phyloP scores from a whole-genome alignment of 2,888 invertebrate genomes.

The Sarcophaga variegata region DNA sequence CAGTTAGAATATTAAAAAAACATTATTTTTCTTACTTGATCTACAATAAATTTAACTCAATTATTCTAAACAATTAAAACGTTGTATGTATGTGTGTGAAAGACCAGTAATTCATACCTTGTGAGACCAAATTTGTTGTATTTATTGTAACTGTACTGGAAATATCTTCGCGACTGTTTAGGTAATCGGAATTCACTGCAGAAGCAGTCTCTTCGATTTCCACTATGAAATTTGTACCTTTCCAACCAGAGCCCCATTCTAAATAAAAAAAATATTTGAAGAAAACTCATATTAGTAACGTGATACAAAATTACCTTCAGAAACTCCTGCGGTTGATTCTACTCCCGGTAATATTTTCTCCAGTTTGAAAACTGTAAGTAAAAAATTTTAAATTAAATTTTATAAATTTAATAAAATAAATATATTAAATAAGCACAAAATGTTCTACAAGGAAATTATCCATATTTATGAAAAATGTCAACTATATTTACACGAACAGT shows the following conservation, averaged over 20 bases:
- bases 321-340: slow-evolving; percentile 76
- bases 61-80: not conserved
- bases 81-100: not conserved
- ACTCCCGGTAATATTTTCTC: slow-evolving; percentile 76
- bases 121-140: slow-evolving; percentile 70
- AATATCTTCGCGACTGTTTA: slow-evolving; percentile 74
- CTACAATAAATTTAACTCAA: too few relatives aligned
- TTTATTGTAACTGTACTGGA: slow-evolving; percentile 71
- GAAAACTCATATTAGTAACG: not conserved
- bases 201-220: slow-evolving; percentile 80
- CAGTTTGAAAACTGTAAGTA: slow-evolving; percentile 77
- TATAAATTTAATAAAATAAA: slow-evolving; percentile 36
- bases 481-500: too few relatives aligned
- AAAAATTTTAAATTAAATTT: not conserved
- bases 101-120: slow-evolving; percentile 71
- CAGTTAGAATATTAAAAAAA: too few relatives aligned
- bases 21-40: too few relatives aligned
- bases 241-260: slow-evolving; percentile 82
- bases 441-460: too few relatives aligned
- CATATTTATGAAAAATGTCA: too few relatives aligned
- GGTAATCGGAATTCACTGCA: slow-evolving; percentile 74
- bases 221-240: slow-evolving; percentile 80
- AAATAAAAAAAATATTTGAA: slow-evolving; percentile 14
- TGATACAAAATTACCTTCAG: slow-evolving; percentile 76
- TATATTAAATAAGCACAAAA: too few relatives aligned